These are phyloP conservation scores for Agonopterix alstromeriana DNA, from an alignment of 2,888 invertebrate genomes.

Conservation along the genomic window DNA sequence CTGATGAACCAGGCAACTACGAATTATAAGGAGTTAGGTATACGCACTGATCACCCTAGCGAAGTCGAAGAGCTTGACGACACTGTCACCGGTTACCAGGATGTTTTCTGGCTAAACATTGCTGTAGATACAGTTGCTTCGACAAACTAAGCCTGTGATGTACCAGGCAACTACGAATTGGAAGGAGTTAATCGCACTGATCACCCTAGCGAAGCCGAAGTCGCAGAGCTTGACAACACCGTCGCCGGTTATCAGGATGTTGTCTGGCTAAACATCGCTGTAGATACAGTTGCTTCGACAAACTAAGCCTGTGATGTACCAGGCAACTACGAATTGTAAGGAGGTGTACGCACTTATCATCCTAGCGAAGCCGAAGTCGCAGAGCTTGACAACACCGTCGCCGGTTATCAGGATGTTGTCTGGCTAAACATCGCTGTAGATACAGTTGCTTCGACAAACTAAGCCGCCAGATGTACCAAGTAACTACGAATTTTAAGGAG, in stretches of 20 bases:
- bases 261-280: constrained; percentile 91
- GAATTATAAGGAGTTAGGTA: too few species aligned
- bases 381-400: constrained; percentile 96
- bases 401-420: constrained; percentile 97
- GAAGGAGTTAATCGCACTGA: too few species aligned
- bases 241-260: constrained; percentile 93
- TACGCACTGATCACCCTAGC: too few species aligned
- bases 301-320: not conserved
- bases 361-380: constrained; percentile 99
- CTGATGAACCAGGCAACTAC: too few species aligned
- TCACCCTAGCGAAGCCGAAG: constrained; percentile 98
- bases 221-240: constrained; percentile 98
- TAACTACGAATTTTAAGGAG: not conserved
- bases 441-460: constrained; percentile 97
- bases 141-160: constrained; percentile 88
- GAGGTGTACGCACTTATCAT: constrained; percentile 82
- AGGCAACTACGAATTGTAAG: not conserved
- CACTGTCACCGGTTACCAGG: constrained; percentile 92
- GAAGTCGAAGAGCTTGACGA: constrained; percentile 98
- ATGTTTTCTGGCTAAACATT: constrained; percentile 99
- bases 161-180: too few species aligned
- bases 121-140: constrained; percentile 96
- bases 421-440: constrained; percentile 98
- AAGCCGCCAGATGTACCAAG: constrained; percentile 77
- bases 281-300: not conserved